Percentiles rank a stretch among this genome's conserved stretches.
These are phyloP conservation scores for Desoria tigrina DNA, from an alignment of 2,888 invertebrate species.

Conservation along the genomic window DNA sequence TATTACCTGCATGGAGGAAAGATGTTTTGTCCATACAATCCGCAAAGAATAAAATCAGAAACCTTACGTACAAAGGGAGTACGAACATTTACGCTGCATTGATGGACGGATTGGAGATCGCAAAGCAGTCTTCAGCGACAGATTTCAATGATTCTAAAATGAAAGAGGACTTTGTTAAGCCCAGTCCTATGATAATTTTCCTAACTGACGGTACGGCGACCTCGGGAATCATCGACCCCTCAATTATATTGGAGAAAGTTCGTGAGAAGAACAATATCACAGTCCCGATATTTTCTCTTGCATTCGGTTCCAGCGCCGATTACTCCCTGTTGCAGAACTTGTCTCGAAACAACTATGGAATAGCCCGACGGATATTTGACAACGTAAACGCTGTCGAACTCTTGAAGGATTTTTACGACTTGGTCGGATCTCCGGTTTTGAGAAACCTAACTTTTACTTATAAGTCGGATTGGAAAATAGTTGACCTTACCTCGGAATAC, in stretches of 20 bases:
- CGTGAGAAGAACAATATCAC: constrained; percentile 36
- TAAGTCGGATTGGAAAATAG: constrained; percentile 51
- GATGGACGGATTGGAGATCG: constrained; percentile 58
- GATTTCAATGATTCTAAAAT: background rate
- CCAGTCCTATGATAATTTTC: constrained; percentile 55
- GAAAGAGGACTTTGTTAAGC: background rate
- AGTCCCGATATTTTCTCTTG: constrained; percentile 56
- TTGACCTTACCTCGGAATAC: constrained; percentile 50
- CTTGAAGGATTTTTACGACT: constrained; percentile 57
- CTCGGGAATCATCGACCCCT: constrained; percentile 54
- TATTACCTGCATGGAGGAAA: too few relatives aligned
- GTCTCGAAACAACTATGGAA: constrained; percentile 57
- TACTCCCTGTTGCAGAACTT: constrained; percentile 56
- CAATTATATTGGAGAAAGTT: constrained; percentile 53
- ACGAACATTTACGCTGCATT: constrained; percentile 71
- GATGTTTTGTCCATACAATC: too few relatives aligned
- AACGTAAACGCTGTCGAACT: constrained; percentile 56
- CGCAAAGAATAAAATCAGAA: background rate
- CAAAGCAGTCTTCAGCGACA: background rate
- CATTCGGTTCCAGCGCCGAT: constrained; percentile 57
- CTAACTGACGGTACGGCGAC: constrained; percentile 59
- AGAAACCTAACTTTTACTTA: constrained; percentile 68
- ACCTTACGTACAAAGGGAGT: constrained; percentile 55
- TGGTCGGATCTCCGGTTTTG: constrained; percentile 69
- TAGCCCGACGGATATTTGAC: constrained; percentile 57